Base-by-base conservation (phyloP, 2,113 vertebrate species). In the Python bivittatus region DNA sequence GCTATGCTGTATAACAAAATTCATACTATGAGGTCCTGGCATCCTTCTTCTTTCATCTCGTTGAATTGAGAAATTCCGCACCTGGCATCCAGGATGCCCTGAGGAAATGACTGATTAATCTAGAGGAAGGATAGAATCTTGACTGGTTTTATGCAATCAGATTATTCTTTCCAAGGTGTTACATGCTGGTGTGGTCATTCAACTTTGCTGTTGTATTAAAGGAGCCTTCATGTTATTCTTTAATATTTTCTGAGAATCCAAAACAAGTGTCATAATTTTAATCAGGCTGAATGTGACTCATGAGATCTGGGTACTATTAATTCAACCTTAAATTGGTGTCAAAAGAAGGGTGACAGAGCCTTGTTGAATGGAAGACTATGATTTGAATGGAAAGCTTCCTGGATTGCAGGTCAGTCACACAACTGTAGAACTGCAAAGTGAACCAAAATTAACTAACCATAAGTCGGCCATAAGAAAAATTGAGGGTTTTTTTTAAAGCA, bases 1-100 rank as follows among this genome's bases (percentile, higher is more conserved):
- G 79, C 79, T 57, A 22, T n/a, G 79, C 54, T 58, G 57, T 60
- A 85, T 42, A 48, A 48, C 90, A 60, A 27, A 91, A 85, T 91
- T 85, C 56, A 84, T 27, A 91, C 56, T 48, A 60, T 84, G 90
- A 7, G 12, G 22, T 58, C 38, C 33, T 84, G 72, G 89, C 54
- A 90, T 84, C 38, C 11, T 60, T 84, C 42, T 85, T 22, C 7
- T 44, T 84, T 91, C 44, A 85, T 48, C 27, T 60, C 27, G 44
- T 23, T 91, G 38, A 57, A 91, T 85, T 84, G 79, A 91, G 83
- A 91, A 91, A 91, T 84, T n/a, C 79, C 61, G 90, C 90, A 91
- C 90, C 90, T 91, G 90, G 90, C 27, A 85, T 48, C 22, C 23
- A 13, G 54, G 79, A 58, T 84, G 79, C 90, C 90, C 79, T 61